Evolutionary conservation across 2,797 vertebrate genomes (phyloP), one percentile per base, ranked within the genome.

Genomic region (Aselliscus stoliczkanus): DNA sequence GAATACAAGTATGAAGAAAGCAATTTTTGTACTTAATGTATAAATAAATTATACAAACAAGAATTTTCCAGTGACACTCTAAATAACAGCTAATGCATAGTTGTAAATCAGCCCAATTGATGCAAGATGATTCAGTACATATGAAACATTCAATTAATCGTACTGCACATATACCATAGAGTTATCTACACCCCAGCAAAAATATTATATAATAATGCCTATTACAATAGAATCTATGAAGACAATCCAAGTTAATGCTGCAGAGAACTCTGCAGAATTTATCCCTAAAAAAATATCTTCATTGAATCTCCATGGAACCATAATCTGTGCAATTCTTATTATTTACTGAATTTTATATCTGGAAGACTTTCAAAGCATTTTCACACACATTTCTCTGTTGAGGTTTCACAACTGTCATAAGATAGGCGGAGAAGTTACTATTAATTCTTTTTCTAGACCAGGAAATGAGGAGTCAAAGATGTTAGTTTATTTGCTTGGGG

Each of bases 41-140:
- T 65, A 94, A 91, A 88, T 39, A 65, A 81, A 21, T 92, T 69
- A 94, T 21, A 47, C 56, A 90, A 92, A 65, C 31, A 88, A 96
- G 29, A 81, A 76, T 89, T 84, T 96, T 83, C 83, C 34, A 88
- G 0, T 90, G 47, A 88, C 25, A 72, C 27, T 42, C 11, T 82
- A 90, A 96, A 81, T 91, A 89, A 92, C 25, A 90, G 50, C n/a
- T 94, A 88, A 75, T 76, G 3, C 21, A 76, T 15, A 62, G 25
- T 3, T 93, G 17, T 80, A 80, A 92, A 54, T 94, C 76, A 92
- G 31, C 12, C 60, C 44, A 79, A 21, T 29, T 76, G 39, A 81
- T 77, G 20, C 88, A 93, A 89, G n/a, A 73, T 44, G 21, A 82
- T 47, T 89, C 52, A 79, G 10, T 75, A 83, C 11, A 67, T 47